Conservation (phyloP, 2,113 vertebrate genomes). For the Rhynchopsitta pachyrhyncha region DNA sequence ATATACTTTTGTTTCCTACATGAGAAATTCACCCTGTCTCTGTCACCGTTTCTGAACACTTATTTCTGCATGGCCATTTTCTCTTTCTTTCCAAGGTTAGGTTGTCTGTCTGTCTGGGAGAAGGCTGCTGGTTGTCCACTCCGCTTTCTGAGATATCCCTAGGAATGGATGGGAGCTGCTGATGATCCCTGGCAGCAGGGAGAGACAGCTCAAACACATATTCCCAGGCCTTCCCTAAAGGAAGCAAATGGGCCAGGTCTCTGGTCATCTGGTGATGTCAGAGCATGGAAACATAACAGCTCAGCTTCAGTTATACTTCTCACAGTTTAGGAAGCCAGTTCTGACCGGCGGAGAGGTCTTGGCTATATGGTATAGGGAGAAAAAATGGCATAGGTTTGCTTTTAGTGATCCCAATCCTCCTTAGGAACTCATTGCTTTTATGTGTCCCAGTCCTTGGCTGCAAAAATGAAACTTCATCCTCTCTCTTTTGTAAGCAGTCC, state of each 20-base stretch:
- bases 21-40: background rate
- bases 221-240: background rate
- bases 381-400: background rate
- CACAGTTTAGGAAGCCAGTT: background rate
- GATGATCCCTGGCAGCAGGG: background rate
- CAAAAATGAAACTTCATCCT: background rate
- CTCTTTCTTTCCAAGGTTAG: background rate
- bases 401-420: background rate
- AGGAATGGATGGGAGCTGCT: background rate
- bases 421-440: background rate
- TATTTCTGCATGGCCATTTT: background rate
- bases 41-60: background rate
- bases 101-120: background rate
- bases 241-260: background rate
- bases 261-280: background rate
- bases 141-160: background rate
- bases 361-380: background rate
- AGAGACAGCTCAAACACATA: background rate
- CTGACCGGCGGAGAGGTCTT: background rate
- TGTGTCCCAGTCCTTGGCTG: background rate
- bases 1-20: background rate
- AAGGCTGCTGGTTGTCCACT: background rate
- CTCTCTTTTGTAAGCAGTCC: background rate
- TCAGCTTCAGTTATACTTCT: background rate
- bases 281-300: background rate